These are phyloP conservation scores for Cryptoblepharus egeriae DNA, from an alignment of 2,797 vertebrate genomes.

Conservation along the genomic window DNA sequence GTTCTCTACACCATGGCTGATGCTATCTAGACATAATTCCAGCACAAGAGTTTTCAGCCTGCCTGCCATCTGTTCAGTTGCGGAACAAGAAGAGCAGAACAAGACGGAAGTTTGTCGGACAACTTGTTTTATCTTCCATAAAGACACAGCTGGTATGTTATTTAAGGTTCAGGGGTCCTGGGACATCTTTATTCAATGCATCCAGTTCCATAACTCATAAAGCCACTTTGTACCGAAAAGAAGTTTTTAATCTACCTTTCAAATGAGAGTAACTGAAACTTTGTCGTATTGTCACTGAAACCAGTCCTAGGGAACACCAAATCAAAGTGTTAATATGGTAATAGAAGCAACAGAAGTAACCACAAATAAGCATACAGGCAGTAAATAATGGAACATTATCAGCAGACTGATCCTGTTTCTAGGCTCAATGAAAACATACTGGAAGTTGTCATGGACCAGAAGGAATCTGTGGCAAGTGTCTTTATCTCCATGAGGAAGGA, in stretches of 20 bases:
- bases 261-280: neutral
- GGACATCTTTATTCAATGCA: conserved; percentile 70
- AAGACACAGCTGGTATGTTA: conserved; percentile 59
- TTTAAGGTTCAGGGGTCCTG: conserved; percentile 70
- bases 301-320: neutral
- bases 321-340: neutral
- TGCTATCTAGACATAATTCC: conserved; percentile 52
- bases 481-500: neutral
- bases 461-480: neutral
- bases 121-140: conserved; percentile 60
- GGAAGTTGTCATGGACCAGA: neutral
- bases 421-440: too few species aligned
- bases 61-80: conserved; percentile 24
- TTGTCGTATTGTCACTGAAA: neutral
- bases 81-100: conserved; percentile 55
- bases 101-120: conserved; percentile 63
- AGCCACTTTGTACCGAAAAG: neutral
- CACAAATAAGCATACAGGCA: neutral
- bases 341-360: neutral
- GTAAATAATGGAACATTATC: neutral
- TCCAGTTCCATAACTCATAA: conserved; percentile 59
- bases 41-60: conserved; percentile 47
- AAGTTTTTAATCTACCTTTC: neutral
- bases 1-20: conserved; percentile 48
- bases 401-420: neutral